Evolutionary conservation across 2,888 invertebrate species (phyloP).

Genomic region (Argynnis bischoffii): DNA sequence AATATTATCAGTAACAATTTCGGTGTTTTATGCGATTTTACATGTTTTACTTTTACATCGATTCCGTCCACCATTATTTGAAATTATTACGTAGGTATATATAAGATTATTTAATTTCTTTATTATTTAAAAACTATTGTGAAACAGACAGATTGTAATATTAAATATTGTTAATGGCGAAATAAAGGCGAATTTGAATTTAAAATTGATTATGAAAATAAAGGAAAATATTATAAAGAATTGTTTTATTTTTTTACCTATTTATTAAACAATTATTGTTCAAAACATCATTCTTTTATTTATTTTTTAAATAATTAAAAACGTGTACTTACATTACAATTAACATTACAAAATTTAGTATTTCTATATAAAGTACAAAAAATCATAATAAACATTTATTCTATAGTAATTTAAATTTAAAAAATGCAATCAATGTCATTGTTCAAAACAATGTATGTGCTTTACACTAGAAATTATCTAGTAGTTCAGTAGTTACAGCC

Average conservation of each 20-base stretch:
- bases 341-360: not conserved
- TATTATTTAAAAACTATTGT: slow-evolving; percentile 28
- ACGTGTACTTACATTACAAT: slow-evolving; percentile 1
- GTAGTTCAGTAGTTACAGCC: no score
- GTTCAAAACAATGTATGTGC: no score
- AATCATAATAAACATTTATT: no score
- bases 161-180: slow-evolving; percentile 33
- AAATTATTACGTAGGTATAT: slow-evolving; percentile 21
- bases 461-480: no score
- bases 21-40: not conserved
- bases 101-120: slow-evolving; percentile 35
- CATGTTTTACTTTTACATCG: not conserved
- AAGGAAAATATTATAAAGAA: slow-evolving; percentile 27
- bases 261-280: not conserved
- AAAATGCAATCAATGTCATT: no score
- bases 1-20: not conserved
- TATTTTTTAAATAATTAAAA: not conserved
- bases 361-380: no score
- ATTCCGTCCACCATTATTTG: slow-evolving; percentile 25
- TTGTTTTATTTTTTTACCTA: slow-evolving; percentile 28
- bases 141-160: slow-evolving; percentile 25
- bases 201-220: slow-evolving; percentile 31
- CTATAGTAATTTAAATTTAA: no score
- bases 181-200: slow-evolving; percentile 28
- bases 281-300: not conserved